Conservation (phyloP, 2,888 invertebrate genomes). For the Nomada goodeniana region DNA sequence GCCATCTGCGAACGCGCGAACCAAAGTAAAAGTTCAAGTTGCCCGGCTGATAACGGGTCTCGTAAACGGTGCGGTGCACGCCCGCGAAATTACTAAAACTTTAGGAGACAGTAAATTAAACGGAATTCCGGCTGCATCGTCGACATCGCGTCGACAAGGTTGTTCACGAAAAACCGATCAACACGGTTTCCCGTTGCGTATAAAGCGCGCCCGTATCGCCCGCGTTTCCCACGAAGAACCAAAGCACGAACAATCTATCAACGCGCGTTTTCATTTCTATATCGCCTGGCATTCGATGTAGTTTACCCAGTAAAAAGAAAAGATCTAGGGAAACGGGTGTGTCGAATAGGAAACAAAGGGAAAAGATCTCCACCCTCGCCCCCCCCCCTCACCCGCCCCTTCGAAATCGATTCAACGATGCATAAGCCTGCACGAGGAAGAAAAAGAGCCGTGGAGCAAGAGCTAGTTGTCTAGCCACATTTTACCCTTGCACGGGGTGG, state of each 20-base stretch:
- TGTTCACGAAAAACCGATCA: constrained; percentile 56
- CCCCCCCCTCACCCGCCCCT: no score
- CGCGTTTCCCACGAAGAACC: background rate
- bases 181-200: constrained; percentile 42
- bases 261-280: no score
- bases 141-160: constrained; percentile 59
- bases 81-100: constrained; percentile 57
- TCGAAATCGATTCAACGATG: constrained; percentile 27
- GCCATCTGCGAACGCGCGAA: constrained; percentile 20
- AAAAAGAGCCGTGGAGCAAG: constrained; percentile 9
- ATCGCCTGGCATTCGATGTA: background rate
- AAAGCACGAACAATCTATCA: background rate
- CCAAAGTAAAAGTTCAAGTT: background rate
- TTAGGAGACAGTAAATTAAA: constrained; percentile 57
- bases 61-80: constrained; percentile 24
- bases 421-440: constrained; percentile 7
- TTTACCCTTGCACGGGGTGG: constrained; percentile 33
- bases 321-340: background rate
- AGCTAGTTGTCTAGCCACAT: constrained; percentile 50
- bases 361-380: background rate
- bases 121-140: constrained; percentile 49
- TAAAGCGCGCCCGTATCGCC: constrained; percentile 8
- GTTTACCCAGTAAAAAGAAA: background rate
- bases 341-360: constrained; percentile 17
- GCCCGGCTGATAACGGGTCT: constrained; percentile 32